Base-by-base conservation (phyloP, 2,888 invertebrate genomes). In the Diabrotica balteata region DNA sequence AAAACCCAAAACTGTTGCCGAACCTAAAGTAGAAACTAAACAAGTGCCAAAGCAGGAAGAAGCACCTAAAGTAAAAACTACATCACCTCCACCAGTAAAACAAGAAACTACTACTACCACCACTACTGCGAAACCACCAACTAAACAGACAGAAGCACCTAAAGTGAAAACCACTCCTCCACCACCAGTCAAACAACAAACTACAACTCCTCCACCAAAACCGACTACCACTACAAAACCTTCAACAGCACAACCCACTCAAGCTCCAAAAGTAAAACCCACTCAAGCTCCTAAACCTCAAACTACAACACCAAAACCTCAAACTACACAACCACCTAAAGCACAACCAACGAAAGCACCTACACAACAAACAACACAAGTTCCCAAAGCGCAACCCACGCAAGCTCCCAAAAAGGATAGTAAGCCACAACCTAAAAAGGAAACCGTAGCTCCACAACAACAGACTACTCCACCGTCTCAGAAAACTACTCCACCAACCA, bases 81-180 rank as follows among this genome's bases (percentile, higher is more conserved):
- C 75, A 52, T 54, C 64, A n/a, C 74, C 74, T 51, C 55, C 73
- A 8, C 73, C 77, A 8, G 63, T 72, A 32, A 72, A 70, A 63
- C 71, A 64, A 45, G 69, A 75, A 7, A 47, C 47, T 9, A 47
- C 47, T 9, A 69, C 75, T 10, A 70, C 75, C 17, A 59, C 76
- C 17, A 59, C 76, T 10, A 80, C 59, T 51, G 73, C 74, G 11
- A 68, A 55, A 17, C 67, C 73, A 9, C 66, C 74, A 4, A 63
- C 66, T 68, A 70, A 59, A 71, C 61, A 57, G 7, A 32, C 68
- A 58, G 60, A 64, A 62, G 8, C 7, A 1, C 58, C 74, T 10
- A 69, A 7, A 22, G 58, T 73, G 10, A 69, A 72, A 7, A 75
- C 75, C 17, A 76, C 81, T 10, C 70, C 78, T 69, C 66, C 72